phyloP scores from a whole-genome alignment of 1,140 invertebrate genomes.

The Drosophila pandora region DNA sequence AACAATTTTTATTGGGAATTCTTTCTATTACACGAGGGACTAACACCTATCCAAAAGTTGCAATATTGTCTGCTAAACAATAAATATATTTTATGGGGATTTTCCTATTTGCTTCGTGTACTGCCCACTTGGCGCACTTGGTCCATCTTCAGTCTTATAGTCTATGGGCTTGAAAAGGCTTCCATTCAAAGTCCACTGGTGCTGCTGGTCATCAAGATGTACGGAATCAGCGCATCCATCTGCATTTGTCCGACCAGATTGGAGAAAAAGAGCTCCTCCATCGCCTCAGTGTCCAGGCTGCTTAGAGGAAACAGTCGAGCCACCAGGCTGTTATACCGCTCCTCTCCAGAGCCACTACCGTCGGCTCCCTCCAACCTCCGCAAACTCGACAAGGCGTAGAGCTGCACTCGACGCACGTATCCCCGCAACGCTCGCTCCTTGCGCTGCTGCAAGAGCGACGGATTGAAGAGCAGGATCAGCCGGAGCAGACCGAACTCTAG shows the following conservation, averaged over 20 bases:
- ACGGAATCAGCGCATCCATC: slow-evolving; percentile 96
- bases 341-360: slow-evolving; percentile 24
- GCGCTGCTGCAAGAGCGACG: slow-evolving; percentile 61
- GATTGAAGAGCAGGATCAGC: slow-evolving; percentile 90
- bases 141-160: slow-evolving; percentile 68
- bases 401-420: slow-evolving; percentile 74
- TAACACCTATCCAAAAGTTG: slow-evolving; percentile 10
- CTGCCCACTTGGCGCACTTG: slow-evolving; percentile 60
- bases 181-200: slow-evolving; percentile 58
- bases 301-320: slow-evolving; percentile 90
- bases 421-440: slow-evolving; percentile 62
- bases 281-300: slow-evolving; percentile 90
- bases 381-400: slow-evolving; percentile 65
- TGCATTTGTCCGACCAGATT: slow-evolving; percentile 95
- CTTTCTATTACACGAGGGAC: slow-evolving; percentile 11
- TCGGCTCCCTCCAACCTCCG: slow-evolving; percentile 43
- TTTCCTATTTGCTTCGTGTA: slow-evolving; percentile 56
- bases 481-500: slow-evolving; percentile 95
- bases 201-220: slow-evolving; percentile 92
- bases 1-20: slow-evolving; percentile 16
- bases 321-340: slow-evolving; percentile 83
- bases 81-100: slow-evolving; percentile 21
- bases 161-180: slow-evolving; percentile 7
- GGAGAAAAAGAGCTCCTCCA: slow-evolving; percentile 96
- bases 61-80: slow-evolving; percentile 29